Conservation (phyloP, 2,888 invertebrate species). For the Proisotoma minuta region DNA sequence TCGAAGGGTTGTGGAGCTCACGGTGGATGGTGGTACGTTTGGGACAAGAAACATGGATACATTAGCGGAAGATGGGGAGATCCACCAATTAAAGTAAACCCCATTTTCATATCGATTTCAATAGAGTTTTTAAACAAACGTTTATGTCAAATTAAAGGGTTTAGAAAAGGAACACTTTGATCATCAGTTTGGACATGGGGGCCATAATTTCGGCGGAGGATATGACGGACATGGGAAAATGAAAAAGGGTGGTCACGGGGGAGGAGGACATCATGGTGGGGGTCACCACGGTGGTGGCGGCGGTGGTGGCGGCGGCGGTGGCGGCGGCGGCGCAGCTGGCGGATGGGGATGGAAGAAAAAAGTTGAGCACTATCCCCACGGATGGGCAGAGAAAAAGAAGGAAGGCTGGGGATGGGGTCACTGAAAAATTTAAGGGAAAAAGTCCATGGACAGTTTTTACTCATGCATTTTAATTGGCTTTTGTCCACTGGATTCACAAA, state of each 20-base stretch:
- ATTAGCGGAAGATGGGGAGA: slow-evolving; percentile 8
- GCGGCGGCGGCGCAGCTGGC: neutral
- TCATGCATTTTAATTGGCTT: neutral
- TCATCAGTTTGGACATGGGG: neutral
- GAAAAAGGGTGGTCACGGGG: slow-evolving; percentile 2
- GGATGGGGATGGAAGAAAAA: neutral
- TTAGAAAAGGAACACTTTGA: slow-evolving; percentile 5
- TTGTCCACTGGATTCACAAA: too few species aligned
- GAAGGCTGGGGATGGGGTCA: neutral
- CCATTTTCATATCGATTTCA: too few species aligned
- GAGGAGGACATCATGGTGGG: slow-evolving; percentile 3
- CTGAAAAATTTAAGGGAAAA: too few species aligned
- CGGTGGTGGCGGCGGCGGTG: neutral
- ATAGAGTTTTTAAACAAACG: too few species aligned
- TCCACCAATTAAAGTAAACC: too few species aligned
- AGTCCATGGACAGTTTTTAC: neutral
- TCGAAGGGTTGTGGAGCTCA: slow-evolving; percentile 10
- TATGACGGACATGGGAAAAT: slow-evolving; percentile 9
- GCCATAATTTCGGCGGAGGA: neutral
- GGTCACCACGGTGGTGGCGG: neutral
- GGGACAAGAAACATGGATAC: slow-evolving; percentile 13
- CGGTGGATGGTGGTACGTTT: slow-evolving; percentile 12
- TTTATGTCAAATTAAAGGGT: too few species aligned
- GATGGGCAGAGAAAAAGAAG: neutral
- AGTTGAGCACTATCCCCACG: neutral